Percentiles rank a stretch among this genome's conserved stretches.
phyloP scores from a whole-genome alignment of 2,888 invertebrate species.

The Trichopria drosophilae region DNA sequence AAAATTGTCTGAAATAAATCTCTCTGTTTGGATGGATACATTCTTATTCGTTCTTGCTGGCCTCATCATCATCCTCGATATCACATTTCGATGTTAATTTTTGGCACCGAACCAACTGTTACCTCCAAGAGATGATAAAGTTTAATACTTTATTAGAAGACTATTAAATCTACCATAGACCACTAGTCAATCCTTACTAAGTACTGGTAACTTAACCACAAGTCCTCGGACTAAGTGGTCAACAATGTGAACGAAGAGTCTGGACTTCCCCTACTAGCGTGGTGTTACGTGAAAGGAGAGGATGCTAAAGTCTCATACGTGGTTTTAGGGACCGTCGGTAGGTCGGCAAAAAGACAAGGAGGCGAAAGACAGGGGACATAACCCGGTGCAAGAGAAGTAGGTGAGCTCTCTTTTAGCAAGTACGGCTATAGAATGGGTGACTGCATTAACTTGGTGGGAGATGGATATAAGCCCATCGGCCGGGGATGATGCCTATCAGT shows the following conservation, averaged over 20 bases:
- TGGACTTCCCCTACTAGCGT: conserved; percentile 17
- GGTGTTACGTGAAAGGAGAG: conserved; percentile 1
- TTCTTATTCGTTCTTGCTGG: no score
- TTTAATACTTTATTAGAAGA: no score
- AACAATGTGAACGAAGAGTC: conserved; percentile 7
- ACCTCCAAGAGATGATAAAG: no score
- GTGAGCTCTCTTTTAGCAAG: conserved; percentile 15
- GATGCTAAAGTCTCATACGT: background rate
- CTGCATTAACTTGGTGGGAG: conserved; percentile 50
- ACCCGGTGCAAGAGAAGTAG: background rate
- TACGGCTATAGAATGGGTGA: conserved; percentile 29
- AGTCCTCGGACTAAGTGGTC: no score
- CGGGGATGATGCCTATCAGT: conserved; percentile 57
- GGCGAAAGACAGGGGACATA: background rate
- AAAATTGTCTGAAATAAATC: no score
- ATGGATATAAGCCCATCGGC: conserved; percentile 56
- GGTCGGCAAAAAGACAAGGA: background rate
- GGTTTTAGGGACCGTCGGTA: background rate
- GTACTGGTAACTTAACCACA: no score
- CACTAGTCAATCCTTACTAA: conserved; percentile 30
- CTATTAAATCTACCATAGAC: no score
- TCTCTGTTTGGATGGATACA: no score
- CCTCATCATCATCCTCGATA: no score
- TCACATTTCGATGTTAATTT: no score
- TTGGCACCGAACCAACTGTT: no score